Evolutionary conservation across 1,140 invertebrate genomes (phyloP).

Genomic region (Plectrocnemia conspersa): DNA sequence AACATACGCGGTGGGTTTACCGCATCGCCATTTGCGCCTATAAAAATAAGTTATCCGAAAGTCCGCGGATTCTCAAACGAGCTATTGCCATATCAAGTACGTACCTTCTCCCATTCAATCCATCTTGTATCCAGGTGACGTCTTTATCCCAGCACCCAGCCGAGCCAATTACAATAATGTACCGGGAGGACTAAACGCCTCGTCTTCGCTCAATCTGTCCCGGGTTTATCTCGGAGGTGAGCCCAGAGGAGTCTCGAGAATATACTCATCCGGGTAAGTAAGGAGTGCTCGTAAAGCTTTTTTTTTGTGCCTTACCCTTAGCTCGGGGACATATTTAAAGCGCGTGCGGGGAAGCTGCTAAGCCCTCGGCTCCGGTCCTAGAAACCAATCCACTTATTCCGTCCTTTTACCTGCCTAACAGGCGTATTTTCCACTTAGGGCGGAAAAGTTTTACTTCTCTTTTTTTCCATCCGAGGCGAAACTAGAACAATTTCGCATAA

Average conservation of each 20-base stretch:
- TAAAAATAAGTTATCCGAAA: too few species aligned
- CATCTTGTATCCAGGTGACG: slow-evolving; percentile 17
- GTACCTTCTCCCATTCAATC: slow-evolving; percentile 13
- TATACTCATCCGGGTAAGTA: slow-evolving; percentile 31
- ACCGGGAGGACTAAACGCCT: slow-evolving; percentile 13
- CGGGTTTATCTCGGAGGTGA: slow-evolving; percentile 14
- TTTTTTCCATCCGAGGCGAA: slow-evolving; percentile 13
- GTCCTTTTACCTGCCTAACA: slow-evolving; percentile 34
- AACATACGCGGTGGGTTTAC: too few species aligned
- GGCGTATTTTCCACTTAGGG: slow-evolving; percentile 31
- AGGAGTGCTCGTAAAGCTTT: slow-evolving; percentile 33
- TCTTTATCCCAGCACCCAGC: slow-evolving; percentile 12
- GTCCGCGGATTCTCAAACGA: too few species aligned
- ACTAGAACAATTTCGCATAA: slow-evolving; percentile 24
- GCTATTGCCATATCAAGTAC: too few species aligned
- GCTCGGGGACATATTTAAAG: slow-evolving; percentile 33
- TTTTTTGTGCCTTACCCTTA: slow-evolving; percentile 4
- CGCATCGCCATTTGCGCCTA: too few species aligned
- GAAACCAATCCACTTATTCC: slow-evolving; percentile 35
- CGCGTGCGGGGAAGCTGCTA: slow-evolving; percentile 9
- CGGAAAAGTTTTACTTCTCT: slow-evolving; percentile 22
- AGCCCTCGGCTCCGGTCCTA: slow-evolving; percentile 3
- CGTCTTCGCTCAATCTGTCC: slow-evolving; percentile 12
- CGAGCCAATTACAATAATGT: slow-evolving; percentile 26
- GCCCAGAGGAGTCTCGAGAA: slow-evolving; percentile 6